Percentiles rank a stretch among this genome's conserved stretches.
Evolutionary conservation across 1,140 invertebrate genomes (phyloP).

Genomic region (Caenorhabditis brenneri): DNA sequence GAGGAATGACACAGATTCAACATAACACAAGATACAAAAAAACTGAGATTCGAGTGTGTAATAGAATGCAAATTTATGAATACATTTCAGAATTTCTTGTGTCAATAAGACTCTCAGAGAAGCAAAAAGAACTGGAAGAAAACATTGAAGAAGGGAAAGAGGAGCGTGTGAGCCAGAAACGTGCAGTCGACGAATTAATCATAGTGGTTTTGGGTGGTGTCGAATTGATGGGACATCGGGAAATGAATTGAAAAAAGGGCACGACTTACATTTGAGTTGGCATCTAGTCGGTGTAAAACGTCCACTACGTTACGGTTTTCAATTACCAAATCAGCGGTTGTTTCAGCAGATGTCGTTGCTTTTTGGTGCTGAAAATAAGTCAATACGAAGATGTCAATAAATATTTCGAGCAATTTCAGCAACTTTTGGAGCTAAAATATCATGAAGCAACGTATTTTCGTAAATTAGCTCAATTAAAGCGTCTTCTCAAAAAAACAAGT

Average conservation of each 20-base stretch:
- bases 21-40: not conserved
- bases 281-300: constrained; percentile 17
- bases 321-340: constrained; percentile 25
- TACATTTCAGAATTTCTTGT: not conserved
- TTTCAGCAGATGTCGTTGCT: constrained; percentile 22
- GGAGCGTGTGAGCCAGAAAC: constrained; percentile 32
- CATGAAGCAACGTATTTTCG: no score
- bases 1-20: not conserved
- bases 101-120: not conserved
- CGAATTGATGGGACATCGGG: constrained; percentile 37
- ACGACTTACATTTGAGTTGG: constrained; percentile 26
- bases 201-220: constrained; percentile 32
- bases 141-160: not conserved
- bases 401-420: no score
- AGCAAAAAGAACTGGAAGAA: no score
- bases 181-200: constrained; percentile 42
- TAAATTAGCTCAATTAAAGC: no score
- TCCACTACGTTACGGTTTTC: constrained; percentile 37
- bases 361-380: constrained; percentile 25
- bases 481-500: no score
- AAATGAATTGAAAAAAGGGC: not conserved
- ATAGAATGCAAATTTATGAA: constrained; percentile 37
- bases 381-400: no score
- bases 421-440: no score
- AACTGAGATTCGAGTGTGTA: not conserved